A percentile compares a stretch with the other conserved stretches of the same genome.
Conservation (phyloP, 35 echinoderm and acorn worm genomes). For the Acanthaster planci region DNA sequence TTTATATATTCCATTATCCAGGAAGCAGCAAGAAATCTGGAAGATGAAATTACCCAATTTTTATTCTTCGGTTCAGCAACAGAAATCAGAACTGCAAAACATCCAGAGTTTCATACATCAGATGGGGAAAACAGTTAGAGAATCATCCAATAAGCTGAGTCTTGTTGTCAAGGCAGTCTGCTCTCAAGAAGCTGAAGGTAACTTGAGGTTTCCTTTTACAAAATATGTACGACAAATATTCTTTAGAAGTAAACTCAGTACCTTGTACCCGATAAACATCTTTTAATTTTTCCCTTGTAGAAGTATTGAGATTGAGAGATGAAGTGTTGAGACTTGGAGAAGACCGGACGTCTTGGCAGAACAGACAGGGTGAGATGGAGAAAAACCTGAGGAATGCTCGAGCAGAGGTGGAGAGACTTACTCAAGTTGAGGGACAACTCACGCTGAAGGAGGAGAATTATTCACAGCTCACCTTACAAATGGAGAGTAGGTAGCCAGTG, state of each 20-base stretch:
- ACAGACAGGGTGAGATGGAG: neutral
- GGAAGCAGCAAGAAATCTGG: slow-evolving; percentile 16
- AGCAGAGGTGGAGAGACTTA: slow-evolving; percentile 10
- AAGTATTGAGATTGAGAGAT: slow-evolving; percentile 23
- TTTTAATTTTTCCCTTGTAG: slow-evolving; percentile 22
- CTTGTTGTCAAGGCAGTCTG: slow-evolving; percentile 24
- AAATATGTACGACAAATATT: neutral
- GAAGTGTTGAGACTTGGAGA: slow-evolving; percentile 5
- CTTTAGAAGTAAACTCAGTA: neutral
- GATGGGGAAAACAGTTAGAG: slow-evolving; percentile 20
- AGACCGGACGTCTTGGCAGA: neutral
- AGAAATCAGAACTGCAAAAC: slow-evolving; percentile 27
- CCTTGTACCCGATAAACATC: neutral
- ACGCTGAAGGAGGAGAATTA: slow-evolving; percentile 16
- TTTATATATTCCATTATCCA: slow-evolving; percentile 4
- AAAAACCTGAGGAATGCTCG: neutral
- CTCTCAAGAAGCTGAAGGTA: slow-evolving; percentile 29
- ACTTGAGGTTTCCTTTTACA: neutral
- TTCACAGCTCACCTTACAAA: slow-evolving; percentile 11
- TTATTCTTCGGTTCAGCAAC: slow-evolving; percentile 21
- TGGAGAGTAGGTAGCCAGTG: slow-evolving; percentile 35
- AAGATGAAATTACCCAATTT: slow-evolving; percentile 8
- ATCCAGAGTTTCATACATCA: slow-evolving; percentile 2
- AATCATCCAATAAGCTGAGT: neutral
- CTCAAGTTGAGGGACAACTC: slow-evolving; percentile 25